A percentile compares a stretch with the other conserved stretches of the same genome.
Evolutionary conservation across 2,113 vertebrate species (phyloP).

Genomic region (Brevimyrus niger): DNA sequence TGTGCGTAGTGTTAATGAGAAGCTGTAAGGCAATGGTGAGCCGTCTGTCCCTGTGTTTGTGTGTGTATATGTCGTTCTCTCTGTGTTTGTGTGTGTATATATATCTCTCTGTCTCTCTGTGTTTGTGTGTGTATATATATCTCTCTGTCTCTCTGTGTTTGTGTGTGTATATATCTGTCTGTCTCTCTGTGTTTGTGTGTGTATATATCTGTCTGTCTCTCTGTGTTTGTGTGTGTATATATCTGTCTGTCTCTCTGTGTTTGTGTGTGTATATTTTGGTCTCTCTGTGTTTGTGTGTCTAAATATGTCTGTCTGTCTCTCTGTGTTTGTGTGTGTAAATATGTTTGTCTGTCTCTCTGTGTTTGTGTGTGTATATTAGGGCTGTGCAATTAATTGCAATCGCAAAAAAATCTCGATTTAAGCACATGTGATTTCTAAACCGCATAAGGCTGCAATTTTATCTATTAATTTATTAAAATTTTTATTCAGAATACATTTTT

Average conservation of each 20-base stretch:
- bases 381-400: no score
- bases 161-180: neutral
- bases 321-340: no score
- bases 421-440: no score
- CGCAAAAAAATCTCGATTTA: no score
- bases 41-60: neutral
- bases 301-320: no score
- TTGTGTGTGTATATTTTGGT: neutral
- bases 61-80: neutral
- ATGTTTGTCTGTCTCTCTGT: no score
- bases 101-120: neutral
- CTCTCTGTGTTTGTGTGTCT: no score
- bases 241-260: neutral
- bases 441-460: no score
- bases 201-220: neutral
- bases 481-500: no score
- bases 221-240: neutral
- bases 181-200: neutral
- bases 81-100: neutral
- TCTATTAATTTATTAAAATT: no score
- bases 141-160: neutral
- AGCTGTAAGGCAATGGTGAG: neutral
- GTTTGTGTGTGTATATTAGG: no score
- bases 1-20: neutral
- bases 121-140: neutral